Base-by-base conservation (phyloP, 1,140 invertebrate genomes). In the Leptinotarsa lineolata region DNA sequence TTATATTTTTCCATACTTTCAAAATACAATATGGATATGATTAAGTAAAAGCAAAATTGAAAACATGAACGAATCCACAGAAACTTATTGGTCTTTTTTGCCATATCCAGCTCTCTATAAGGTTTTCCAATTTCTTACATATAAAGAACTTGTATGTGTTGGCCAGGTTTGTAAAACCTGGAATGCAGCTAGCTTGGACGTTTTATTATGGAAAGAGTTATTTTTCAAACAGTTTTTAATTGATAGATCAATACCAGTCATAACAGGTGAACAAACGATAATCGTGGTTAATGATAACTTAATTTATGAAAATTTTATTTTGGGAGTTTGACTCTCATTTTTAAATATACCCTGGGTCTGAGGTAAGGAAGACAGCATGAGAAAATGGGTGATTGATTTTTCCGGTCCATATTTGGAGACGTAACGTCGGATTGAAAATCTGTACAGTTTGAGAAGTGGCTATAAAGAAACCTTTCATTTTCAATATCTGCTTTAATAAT, bases 131-230 rank as follows among this genome's bases (percentile, higher is more conserved):
- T 88, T 88, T 74, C 84, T 94, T 13, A 83, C 85, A 72, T 88
- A 90, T 2, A 85, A 84, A 59, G 89, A 92, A 71, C 77, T 93
- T 4, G 67, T 89, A 2, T 87, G 83, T 64, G 88, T 86, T 18
- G 87, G 90, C 13, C 79, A 86, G 64, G 87, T 88, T 2, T 92
- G 89, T 78, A 87, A 85, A 73, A 83, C 85, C 2, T 92, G 91
- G 91, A 85, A 89, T 75, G 80, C 87, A 68, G 86, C 91, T 8
- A 88, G 88, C 16, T 86, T 87, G 63, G 91, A 92, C 81, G 89
- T 92, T 79, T 86, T 92, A 58, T 80, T 93, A 2, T 93, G 92
- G 92, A 91, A 90, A 74, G 84, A 89, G 73, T 83, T 92, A 58
- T 91, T 93, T 78, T 89, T 89, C 77, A 81, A 83, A 8, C 88